Conservation (phyloP, 2,797 vertebrate genomes). For the Tragopan temminckii region DNA sequence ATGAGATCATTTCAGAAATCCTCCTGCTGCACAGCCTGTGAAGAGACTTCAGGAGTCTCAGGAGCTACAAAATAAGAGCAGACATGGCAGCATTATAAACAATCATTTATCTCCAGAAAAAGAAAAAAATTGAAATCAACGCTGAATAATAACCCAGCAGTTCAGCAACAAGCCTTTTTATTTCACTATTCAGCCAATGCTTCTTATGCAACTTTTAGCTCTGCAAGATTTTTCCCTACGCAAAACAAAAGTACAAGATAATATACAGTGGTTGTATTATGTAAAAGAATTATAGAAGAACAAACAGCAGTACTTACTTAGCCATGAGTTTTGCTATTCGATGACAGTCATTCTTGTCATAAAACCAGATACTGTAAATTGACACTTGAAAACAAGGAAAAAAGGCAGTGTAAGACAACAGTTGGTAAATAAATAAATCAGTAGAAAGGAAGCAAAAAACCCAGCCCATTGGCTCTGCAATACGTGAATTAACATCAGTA, state of each 20-base stretch:
- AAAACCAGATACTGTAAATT: slow-evolving; percentile 99
- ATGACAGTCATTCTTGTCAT: slow-evolving; percentile 96
- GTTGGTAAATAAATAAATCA: not conserved
- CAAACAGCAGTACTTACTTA: slow-evolving; percentile 86
- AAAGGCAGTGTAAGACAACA: slow-evolving; percentile 42
- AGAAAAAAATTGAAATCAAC: not conserved
- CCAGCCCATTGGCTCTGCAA: not conserved
- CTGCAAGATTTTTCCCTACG: not conserved
- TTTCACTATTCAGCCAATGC: not conserved
- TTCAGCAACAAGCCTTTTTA: not conserved
- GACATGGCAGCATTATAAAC: not conserved
- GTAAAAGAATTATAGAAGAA: not conserved
- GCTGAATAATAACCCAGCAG: not conserved
- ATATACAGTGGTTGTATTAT: not conserved
- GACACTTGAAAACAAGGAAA: slow-evolving; percentile 87
- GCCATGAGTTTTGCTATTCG: slow-evolving; percentile 97
- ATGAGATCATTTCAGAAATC: not conserved
- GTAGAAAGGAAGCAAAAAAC: rapidly evolving
- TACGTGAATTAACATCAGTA: not conserved
- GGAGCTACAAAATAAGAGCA: not conserved
- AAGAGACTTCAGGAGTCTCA: not conserved
- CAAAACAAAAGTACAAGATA: not conserved
- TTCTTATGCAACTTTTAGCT: not conserved
- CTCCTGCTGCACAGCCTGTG: not conserved
- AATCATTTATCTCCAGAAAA: not conserved